Base-by-base conservation (phyloP, 23 tunicate species). In the Halocynthia aurantium region DNA sequence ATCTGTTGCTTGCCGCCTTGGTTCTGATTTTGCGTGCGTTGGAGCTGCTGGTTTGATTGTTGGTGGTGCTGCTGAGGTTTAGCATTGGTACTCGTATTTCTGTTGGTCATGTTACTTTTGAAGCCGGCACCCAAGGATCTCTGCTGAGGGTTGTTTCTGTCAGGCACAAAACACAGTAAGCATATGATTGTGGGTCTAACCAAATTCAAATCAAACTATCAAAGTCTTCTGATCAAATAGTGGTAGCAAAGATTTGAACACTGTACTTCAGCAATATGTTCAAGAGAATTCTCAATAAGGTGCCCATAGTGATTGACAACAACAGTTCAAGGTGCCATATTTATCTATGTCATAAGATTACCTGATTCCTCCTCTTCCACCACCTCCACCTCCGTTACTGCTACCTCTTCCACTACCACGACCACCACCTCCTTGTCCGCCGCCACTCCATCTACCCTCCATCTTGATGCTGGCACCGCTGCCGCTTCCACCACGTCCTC, bases 391-490 rank as follows among this genome's bases (percentile, higher is more conserved):
- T 61, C 31, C 52, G 18, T 54, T 53, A 17, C 77, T 51, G 20
- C 52, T 53, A 17, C 61, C 76, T 71, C 50, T 52, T 40, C 10
- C 18, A 20, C 49, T 6, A 15, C 49, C 50, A 20, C 75, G 75
- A 10, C 84, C 84, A 50, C 52, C 57, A 55, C 84, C 67, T 67
- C 77, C 70, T 55, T 58, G 61, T 62, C 82, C 17, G 54, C n/a
- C 57, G 11, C 50, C 21, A 56, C 18, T 5, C 75, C 50, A 31
- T 15, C 64, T 18, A 2, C 9, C 67, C 79, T 2, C 79, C n/a
- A n/a, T n/a, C 62, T 55, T n/a, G n/a, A 2, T 60, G 64, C n/a
- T 15, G 64, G 4, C 64, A 15, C 64, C 64, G n/a, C 64, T n/a
- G 64, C 64, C 4, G 64, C 64, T 4, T 1, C 64, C 64, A 60